Conservation (phyloP, 2,113 vertebrate species). For the Neotoma lepida region DNA sequence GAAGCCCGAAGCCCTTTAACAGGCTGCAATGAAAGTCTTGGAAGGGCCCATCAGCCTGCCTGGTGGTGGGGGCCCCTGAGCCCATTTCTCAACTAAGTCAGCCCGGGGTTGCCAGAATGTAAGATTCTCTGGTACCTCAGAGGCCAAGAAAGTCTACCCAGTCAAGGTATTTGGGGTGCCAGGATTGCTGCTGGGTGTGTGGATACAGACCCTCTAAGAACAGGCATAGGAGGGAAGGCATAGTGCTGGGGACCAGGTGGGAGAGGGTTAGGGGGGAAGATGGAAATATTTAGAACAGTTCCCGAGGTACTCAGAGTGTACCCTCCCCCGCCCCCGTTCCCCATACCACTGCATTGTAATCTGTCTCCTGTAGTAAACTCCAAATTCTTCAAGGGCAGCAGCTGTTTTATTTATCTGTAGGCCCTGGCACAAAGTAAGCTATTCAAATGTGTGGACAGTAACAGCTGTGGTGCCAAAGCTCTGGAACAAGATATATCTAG, state of each 20-base stretch:
- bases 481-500: neutral
- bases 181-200: neutral
- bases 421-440: constrained; percentile 4
- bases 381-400: neutral
- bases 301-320: neutral
- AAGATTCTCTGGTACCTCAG: neutral
- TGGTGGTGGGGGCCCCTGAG: neutral
- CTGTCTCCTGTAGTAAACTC: neutral
- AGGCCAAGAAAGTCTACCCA: constrained; percentile 37
- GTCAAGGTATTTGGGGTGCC: neutral
- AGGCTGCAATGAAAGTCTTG: constrained; percentile 69
- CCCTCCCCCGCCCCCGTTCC: too few relatives aligned
- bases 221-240: neutral
- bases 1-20: constrained; percentile 77
- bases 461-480: constrained; percentile 8
- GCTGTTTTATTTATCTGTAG: constrained; percentile 11
- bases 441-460: constrained; percentile 19
- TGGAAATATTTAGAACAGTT: neutral
- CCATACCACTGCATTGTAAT: neutral
- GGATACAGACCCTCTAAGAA: neutral
- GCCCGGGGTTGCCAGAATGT: neutral
- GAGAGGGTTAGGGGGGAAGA: constrained; percentile 7
- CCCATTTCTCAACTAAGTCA: constrained; percentile 65
- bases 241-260: neutral
- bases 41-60: constrained; percentile 63